Percentiles rank a stretch among this genome's conserved stretches.
These are phyloP conservation scores for Otolemur crassicaudatus DNA, from an alignment of 2,797 vertebrate genomes.

Conservation along the genomic window DNA sequence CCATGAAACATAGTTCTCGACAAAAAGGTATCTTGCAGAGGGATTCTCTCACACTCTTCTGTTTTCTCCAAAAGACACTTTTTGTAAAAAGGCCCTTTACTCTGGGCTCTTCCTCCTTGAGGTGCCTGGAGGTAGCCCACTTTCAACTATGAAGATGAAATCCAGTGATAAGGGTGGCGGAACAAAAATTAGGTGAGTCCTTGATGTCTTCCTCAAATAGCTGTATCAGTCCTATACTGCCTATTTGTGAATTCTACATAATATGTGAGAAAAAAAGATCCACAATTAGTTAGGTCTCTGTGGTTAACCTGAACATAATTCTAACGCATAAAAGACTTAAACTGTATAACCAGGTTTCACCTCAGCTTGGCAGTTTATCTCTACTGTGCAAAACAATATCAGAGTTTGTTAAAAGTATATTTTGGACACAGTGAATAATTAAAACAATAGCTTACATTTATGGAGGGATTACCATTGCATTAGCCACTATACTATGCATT, in stretches of 20 bases:
- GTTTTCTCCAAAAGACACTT: background rate
- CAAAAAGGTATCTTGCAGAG: background rate
- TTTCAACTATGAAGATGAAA: background rate
- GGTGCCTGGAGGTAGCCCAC: background rate
- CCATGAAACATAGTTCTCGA: background rate
- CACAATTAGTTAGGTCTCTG: background rate
- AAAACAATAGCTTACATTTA: background rate
- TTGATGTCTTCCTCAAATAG: background rate
- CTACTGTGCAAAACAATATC: background rate
- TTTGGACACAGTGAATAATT: background rate
- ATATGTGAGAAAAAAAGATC: background rate
- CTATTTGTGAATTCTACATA: background rate
- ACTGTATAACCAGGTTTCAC: background rate
- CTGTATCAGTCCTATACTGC: background rate
- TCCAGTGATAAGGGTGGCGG: background rate
- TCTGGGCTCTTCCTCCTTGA: background rate
- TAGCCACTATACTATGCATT: background rate
- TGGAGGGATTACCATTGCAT: background rate
- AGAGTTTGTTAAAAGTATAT: constrained; percentile 1
- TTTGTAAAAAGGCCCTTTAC: background rate
- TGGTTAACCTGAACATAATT: background rate
- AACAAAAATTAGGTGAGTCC: background rate
- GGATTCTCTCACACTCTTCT: background rate
- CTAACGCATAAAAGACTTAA: background rate
- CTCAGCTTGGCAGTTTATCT: background rate